A percentile compares a stretch with the other conserved stretches of the same genome.
These are phyloP conservation scores for Drosophila nr. perissopoda DNA, from an alignment of 2,888 invertebrate species.

Conservation along the genomic window DNA sequence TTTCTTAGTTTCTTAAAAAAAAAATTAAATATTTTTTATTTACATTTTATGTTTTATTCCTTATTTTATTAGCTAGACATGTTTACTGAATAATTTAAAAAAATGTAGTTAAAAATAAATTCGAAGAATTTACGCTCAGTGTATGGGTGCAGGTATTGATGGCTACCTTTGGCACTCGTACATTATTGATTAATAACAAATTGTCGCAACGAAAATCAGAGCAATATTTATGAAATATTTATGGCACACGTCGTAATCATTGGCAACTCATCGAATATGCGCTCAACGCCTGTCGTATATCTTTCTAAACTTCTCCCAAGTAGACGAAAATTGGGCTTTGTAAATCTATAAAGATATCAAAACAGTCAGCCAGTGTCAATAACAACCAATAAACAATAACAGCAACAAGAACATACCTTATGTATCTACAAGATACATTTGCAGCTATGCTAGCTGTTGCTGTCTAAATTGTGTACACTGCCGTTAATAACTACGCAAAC, in stretches of 20 bases:
- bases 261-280: conserved; percentile 75
- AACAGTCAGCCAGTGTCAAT: conserved; percentile 35
- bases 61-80: background rate
- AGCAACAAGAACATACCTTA: background rate
- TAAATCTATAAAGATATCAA: conserved; percentile 78
- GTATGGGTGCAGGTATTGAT: conserved; percentile 17
- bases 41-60: background rate
- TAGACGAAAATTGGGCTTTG: conserved; percentile 78
- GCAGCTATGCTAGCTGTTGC: conserved; percentile 19
- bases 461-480: conserved; percentile 11
- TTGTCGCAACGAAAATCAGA: conserved; percentile 77
- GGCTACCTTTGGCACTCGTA: conserved; percentile 37
- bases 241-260: conserved; percentile 79
- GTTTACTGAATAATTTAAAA: background rate
- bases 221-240: conserved; percentile 80
- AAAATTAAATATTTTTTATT: background rate
- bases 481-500: conserved; percentile 49
- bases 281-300: conserved; percentile 70
- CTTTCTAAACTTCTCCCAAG: conserved; percentile 77
- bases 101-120: accelerated
- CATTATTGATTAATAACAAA: conserved; percentile 78
- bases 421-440: conserved; percentile 70
- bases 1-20: background rate
- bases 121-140: conserved; percentile 26
- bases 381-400: conserved; percentile 3